phyloP scores from a whole-genome alignment of 1,140 invertebrate genomes.

The Eupeodes corollae region DNA sequence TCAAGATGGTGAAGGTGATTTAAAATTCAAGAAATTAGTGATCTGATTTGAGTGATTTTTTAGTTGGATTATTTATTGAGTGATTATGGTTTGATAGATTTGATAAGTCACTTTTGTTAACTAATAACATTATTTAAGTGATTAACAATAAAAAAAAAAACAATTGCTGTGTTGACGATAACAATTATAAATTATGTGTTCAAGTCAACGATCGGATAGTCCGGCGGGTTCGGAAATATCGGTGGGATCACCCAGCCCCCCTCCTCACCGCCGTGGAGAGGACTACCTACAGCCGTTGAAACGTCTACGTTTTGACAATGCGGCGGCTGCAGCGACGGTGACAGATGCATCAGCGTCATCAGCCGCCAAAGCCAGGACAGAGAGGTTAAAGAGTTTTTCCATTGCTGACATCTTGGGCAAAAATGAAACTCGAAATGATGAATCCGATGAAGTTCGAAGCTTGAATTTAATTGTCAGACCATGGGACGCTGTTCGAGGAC shows the following conservation, averaged over 20 bases:
- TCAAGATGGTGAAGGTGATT: too few species aligned
- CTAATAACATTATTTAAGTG: too few species aligned
- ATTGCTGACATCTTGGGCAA: constrained; percentile 83
- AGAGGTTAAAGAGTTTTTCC: constrained; percentile 77
- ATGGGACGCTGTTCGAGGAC: constrained; percentile 60
- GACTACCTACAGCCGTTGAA: constrained; percentile 76
- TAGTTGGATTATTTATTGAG: too few species aligned
- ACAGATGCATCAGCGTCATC: too few species aligned
- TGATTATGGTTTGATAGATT: too few species aligned
- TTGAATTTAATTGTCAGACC: constrained; percentile 49
- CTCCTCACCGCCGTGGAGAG: constrained; percentile 8
- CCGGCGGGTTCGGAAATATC: constrained; percentile 34
- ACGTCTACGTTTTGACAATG: constrained; percentile 39
- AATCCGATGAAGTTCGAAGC: neutral
- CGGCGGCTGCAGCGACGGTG: too few species aligned
- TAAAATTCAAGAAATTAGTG: too few species aligned
- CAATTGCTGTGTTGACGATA: too few species aligned
- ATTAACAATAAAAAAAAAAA: too few species aligned
- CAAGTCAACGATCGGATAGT: constrained; percentile 14
- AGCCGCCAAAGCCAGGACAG: constrained; percentile 5
- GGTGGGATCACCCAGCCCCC: constrained; percentile 31
- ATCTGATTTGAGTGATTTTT: too few species aligned
- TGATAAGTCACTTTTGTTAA: too few species aligned
- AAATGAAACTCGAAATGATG: neutral
- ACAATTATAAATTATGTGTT: neutral